Evolutionary conservation across 2,888 invertebrate species (phyloP), one percentile per base, ranked within the genome.

Genomic region (Mantis religiosa): DNA sequence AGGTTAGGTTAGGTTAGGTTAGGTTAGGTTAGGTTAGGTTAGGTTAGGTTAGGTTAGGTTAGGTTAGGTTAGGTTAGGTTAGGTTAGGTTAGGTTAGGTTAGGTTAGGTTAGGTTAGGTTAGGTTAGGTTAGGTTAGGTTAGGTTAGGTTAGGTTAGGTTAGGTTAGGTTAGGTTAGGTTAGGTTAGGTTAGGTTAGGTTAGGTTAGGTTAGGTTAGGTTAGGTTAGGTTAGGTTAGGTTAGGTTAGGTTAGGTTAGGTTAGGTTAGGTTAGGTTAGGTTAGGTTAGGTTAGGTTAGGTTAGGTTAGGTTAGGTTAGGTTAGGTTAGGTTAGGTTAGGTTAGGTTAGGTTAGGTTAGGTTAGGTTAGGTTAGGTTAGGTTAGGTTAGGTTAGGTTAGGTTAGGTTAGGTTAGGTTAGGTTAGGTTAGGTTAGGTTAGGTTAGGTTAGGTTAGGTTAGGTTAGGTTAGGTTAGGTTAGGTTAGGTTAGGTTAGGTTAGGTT

Each of bases 311-410:
- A 34, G 34, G 34, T 34, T 34, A 34, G 34, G 30, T 30, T 34
- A n/a, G 34, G 34, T 34, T 34, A 34, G 34, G 34, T 34, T 34
- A 34, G 34, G 34, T 34, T 34, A 34, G 34, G 30, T 30, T 34
- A 34, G 34, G 34, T 34, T 34, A 34, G 34, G 34, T 34, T 34
- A 34, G 34, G 34, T 34, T 34, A 34, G 34, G 34, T 89, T 90
- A 89, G 90, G 90, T 89, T 91, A 89, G 90, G 91, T 89, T 88
- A 82, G 89, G 90, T 84, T 90, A n/a, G 90, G 90, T 89, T 89
- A 89, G 90, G 88, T 89, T 91, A 87, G 90, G 90, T 89, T 90
- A 89, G 91, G 91, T 91, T 91, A 89, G 90, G 90, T 89, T 90
- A 90, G 90, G 90, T 30, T 15, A 34, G 41, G 28, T 85, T 30